phyloP scores from a whole-genome alignment of 2,888 invertebrate genomes.

The Stenodera caucasica region DNA sequence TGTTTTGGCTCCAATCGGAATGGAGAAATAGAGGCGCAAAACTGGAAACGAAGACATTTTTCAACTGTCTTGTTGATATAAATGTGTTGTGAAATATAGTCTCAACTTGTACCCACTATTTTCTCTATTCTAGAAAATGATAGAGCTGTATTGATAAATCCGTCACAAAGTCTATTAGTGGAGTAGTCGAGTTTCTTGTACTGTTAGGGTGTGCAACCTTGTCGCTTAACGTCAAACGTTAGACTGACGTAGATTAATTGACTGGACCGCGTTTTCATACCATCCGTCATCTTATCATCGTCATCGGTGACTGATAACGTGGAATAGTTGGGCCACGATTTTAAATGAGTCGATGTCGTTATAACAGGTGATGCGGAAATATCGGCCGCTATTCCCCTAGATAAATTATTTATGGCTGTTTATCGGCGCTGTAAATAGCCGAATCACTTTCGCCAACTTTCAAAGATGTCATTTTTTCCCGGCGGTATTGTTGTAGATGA shows the following conservation, averaged over 20 bases:
- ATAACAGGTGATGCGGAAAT: slow-evolving; percentile 22
- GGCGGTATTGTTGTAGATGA: not conserved
- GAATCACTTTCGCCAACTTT: not conserved
- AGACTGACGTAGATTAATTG: slow-evolving; percentile 48
- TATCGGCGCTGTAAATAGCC: not conserved
- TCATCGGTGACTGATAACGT: slow-evolving; percentile 34
- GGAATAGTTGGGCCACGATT: slow-evolving; percentile 16
- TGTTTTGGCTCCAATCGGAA: not conserved
- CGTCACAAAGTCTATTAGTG: slow-evolving; percentile 43
- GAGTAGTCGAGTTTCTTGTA: slow-evolving; percentile 40
- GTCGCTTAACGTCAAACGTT: slow-evolving; percentile 40
- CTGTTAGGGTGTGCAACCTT: slow-evolving; percentile 38
- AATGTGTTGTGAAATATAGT: slow-evolving; percentile 4
- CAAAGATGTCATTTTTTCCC: not conserved
- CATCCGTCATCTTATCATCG: slow-evolving; percentile 43
- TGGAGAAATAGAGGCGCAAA: not conserved
- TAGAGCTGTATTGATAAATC: slow-evolving; percentile 40
- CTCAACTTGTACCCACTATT: not conserved
- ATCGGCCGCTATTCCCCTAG: slow-evolving; percentile 9
- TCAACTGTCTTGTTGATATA: not conserved
- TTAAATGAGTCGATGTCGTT: slow-evolving; percentile 22
- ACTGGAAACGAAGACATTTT: slow-evolving; percentile 3
- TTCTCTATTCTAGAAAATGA: not conserved
- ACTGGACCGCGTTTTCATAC: slow-evolving; percentile 39
- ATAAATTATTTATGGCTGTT: slow-evolving; percentile 17